phyloP scores from a whole-genome alignment of 2,797 vertebrate species.

The Furcifer pardalis region DNA sequence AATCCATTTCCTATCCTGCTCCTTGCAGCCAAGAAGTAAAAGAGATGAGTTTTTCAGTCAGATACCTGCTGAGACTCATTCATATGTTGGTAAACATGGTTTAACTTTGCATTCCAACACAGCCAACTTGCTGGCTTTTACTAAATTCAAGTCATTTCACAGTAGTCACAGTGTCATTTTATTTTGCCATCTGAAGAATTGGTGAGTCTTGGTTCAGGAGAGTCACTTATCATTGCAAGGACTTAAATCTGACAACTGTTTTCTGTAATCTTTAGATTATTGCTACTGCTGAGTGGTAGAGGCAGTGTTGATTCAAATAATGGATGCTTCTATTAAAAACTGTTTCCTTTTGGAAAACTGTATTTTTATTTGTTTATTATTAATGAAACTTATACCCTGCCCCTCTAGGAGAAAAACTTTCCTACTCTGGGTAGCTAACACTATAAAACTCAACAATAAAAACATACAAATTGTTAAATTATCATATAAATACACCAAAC shows the following conservation, averaged over 20 bases:
- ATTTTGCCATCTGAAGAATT: background rate
- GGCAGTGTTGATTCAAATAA: background rate
- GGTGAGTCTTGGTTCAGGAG: background rate
- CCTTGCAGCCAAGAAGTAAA: background rate
- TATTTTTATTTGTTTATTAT: no score
- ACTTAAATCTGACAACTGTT: background rate
- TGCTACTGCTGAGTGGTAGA: background rate
- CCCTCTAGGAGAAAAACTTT: no score
- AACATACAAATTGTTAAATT: no score
- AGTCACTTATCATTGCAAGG: background rate
- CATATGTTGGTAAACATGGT: background rate
- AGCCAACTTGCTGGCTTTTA: no score
- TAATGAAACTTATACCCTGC: no score
- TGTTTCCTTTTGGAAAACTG: background rate
- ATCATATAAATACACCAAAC: no score
- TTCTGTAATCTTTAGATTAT: background rate
- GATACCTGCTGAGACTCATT: background rate
- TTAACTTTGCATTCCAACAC: background rate
- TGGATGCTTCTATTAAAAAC: background rate
- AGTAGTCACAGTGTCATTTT: background rate
- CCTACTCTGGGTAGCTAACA: no score
- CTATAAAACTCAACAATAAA: no score
- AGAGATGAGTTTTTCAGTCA: background rate
- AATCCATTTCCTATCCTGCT: background rate
- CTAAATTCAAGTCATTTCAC: no score